Conservation (phyloP, 1,140 invertebrate genomes). For the Lordiphosa stackelbergi region DNA sequence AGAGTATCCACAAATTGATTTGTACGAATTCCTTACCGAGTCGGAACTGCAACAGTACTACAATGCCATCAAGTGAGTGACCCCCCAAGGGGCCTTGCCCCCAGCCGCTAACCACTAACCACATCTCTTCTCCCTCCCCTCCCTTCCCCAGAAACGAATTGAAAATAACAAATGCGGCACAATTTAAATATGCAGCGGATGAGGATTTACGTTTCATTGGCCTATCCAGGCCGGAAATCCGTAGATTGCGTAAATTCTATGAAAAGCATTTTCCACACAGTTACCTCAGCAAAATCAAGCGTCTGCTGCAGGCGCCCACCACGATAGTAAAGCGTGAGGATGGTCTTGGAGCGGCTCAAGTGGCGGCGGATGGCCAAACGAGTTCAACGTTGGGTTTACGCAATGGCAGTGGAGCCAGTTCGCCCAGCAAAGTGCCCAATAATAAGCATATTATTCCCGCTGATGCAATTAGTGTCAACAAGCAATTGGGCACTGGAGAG, state of each 20-base stretch:
- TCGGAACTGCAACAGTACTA: constrained; percentile 95
- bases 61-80: constrained; percentile 80
- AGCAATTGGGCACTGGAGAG: constrained; percentile 96
- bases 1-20: constrained; percentile 80
- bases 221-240: constrained; percentile 96
- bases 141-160: constrained; percentile 82
- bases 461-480: constrained; percentile 95
- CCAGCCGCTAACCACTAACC: constrained; percentile 1
- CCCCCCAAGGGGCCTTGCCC: constrained; percentile 23
- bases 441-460: constrained; percentile 97
- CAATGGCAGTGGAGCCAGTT: constrained; percentile 41
- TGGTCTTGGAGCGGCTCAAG: constrained; percentile 52
- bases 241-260: constrained; percentile 94
- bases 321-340: constrained; percentile 81
- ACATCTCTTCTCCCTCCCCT: constrained; percentile 39
- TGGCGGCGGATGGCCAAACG: constrained; percentile 67
- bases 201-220: constrained; percentile 94
- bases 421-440: constrained; percentile 81
- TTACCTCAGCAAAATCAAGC: constrained; percentile 94
- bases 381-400: constrained; percentile 37
- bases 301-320: constrained; percentile 80
- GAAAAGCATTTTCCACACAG: constrained; percentile 95
- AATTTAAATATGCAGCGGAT: constrained; percentile 97
- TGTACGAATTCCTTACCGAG: constrained; percentile 94
- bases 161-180: constrained; percentile 91